A percentile compares a stretch with the other conserved stretches of the same genome.
phyloP scores from a whole-genome alignment of 2,888 invertebrate genomes.

The Drosophila helvetica region DNA sequence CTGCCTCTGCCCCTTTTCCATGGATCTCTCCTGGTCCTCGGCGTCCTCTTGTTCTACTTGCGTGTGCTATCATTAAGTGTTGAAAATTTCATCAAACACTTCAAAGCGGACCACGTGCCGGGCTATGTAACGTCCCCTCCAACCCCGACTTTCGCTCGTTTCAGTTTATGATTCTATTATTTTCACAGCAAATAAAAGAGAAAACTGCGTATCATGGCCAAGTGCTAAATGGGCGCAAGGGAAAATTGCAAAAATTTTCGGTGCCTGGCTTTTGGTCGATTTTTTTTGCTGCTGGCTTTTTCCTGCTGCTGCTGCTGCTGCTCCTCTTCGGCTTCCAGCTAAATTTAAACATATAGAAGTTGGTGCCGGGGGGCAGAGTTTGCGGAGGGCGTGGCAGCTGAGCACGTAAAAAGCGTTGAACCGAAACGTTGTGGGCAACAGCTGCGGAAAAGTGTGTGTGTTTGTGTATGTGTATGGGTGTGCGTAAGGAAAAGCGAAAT shows the following conservation, averaged over 20 bases:
- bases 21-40: conserved; percentile 5
- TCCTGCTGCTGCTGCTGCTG: conserved; percentile 16
- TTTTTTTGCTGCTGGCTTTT: conserved; percentile 2
- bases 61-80: conserved; percentile 80
- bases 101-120: conserved; percentile 70
- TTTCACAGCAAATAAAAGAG: conserved; percentile 80
- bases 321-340: conserved; percentile 20
- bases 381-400: conserved; percentile 65
- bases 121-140: conserved; percentile 9
- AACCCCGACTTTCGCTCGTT: conserved; percentile 50
- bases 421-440: conserved; percentile 79
- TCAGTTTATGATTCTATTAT: conserved; percentile 78
- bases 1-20: conserved; percentile 9
- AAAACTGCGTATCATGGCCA: conserved; percentile 77
- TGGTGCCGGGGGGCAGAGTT: not conserved
- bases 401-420: conserved; percentile 78
- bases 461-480: conserved; percentile 36
- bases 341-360: conserved; percentile 26
- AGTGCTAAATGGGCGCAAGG: conserved; percentile 77
- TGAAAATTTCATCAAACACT: conserved; percentile 81
- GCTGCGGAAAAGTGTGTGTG: conserved; percentile 59
- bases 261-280: conserved; percentile 36
- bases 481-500: conserved; percentile 74
- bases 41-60: conserved; percentile 42
- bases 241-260: conserved; percentile 71